Evolutionary conservation across 1,140 invertebrate species (phyloP), one percentile per base, ranked within the genome.

Genomic region (Penaeus vannamei): DNA sequence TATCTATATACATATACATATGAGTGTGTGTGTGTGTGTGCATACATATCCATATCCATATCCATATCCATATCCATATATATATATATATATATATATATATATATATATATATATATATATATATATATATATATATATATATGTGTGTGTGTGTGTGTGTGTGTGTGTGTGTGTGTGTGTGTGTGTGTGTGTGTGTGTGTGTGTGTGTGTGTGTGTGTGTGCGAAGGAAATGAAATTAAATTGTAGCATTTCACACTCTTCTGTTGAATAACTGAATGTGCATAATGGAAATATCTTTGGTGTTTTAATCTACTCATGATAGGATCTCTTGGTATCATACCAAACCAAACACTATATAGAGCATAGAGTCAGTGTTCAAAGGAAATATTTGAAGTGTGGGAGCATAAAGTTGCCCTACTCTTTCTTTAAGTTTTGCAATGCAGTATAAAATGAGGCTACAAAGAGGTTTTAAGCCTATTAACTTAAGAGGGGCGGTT

Each of bases 101-200:
- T 81, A 29, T 3, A n/a, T 36, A 53, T 81, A 53, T 81, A 29
- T 53, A n/a, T 81, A 1, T 81, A 53, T 81, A 7, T 17, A 36
- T 53, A 0, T 79, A 46, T 79, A 23, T 26, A 23, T 26, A 59
- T 53, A 4, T 42, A 61, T 22, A 17, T 23, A 46, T 36, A 36
- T 84, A 23, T 84, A 42, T 84, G 62, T 84, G 83, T 64, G 62
- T 84, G 83, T 69, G n/a, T n/a, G n/a, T n/a, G n/a, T n/a, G n/a
- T n/a, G n/a, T 26, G n/a, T 8, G 22, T 26, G 23, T n/a, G n/a
- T n/a, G n/a, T n/a, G n/a, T n/a, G n/a, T n/a, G 53, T 69, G 62
- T 83, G 81, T 83, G 26, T 64, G 81, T 80, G 77, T 82, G 80
- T 61, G 53, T 82, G 80, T 61, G 42, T 82, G 5, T 60, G 80